phyloP scores from a whole-genome alignment of 2,888 invertebrate species.

The Sarcophaga carnaria region DNA sequence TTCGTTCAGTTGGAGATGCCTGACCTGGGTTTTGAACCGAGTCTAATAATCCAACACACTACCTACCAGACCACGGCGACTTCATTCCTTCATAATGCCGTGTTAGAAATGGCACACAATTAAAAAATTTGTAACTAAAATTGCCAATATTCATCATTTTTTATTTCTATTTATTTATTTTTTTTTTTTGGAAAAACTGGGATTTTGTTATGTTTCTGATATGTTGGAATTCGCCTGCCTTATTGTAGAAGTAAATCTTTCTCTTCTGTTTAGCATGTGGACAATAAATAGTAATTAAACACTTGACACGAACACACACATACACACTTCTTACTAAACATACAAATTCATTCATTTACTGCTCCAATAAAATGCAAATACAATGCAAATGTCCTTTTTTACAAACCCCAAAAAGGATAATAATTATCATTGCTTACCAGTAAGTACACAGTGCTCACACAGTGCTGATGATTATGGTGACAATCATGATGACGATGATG shows the following conservation, averaged over 20 bases:
- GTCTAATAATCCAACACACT: too few species aligned
- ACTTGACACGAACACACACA: neutral
- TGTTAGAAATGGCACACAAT: too few species aligned
- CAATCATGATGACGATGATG: constrained; percentile 31
- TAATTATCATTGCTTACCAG: constrained; percentile 13
- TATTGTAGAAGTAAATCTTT: neutral
- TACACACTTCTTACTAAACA: neutral
- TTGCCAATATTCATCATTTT: too few species aligned
- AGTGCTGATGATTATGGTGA: constrained; percentile 32
- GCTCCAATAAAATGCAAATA: constrained; percentile 31
- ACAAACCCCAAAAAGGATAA: constrained; percentile 27
- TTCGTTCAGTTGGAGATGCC: too few species aligned
- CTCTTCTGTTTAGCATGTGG: neutral
- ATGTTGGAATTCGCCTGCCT: too few species aligned
- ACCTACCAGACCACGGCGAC: too few species aligned
- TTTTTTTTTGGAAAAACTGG: too few species aligned
- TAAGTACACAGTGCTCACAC: neutral
- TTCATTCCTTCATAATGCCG: too few species aligned
- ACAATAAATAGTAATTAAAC: neutral
- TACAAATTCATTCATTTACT: neutral
- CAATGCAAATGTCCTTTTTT: neutral
- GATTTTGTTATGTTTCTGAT: too few species aligned
- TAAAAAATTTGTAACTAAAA: too few species aligned
- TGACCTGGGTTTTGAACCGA: too few species aligned
- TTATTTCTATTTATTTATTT: too few species aligned